Base-by-base conservation (phyloP, 1,140 invertebrate species). In the Musca vetustissima region DNA sequence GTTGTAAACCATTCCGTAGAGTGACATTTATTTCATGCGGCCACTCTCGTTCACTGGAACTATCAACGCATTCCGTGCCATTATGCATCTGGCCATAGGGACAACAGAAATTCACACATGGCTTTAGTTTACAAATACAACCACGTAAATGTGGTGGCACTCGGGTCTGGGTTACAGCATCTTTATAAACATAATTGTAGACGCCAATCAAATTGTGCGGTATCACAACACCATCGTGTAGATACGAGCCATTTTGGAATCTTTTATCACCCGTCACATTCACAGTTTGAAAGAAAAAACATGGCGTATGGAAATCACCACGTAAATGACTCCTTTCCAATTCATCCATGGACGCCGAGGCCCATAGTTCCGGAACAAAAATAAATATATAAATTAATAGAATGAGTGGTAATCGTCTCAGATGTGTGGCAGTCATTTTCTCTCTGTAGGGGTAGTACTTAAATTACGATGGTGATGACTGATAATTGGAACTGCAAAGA, bases 91-190 rank as follows among this genome's bases (percentile, higher is more conserved):
- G 65, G 0, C 75, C 76, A 76, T 76, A 80, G 0, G 79, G 79
- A 66, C 79, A 81, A 48, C 79, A 81, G 6, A 81, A 73, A 25
- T 80, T 81, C 4, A 81, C 64, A 55, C 79, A 81, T 2, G 77
- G 49, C 69, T 79, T 81, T 48, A 81, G n/a, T 25, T 80, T 76
- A 65, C 79, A 81, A 47, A 79, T 71, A 36, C 79, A 81, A 1
- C 74, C 79, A 1, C 79, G 72, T 3, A 72, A 59, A 64, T 81
- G 79, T 8, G 70, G 69, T 4, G 69, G 64, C 7, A 79, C 79
- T 25, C 77, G 74, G 0, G 76, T 55, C 0, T 75, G 71, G 25
- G 75, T 73, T 17, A 73, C 71, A 13, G 77, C 69, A 52, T 78
- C 73, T 15, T 64, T 73, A 32, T 76, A 80, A 17, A 79, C 70